Base-by-base conservation (phyloP, 2,888 invertebrate species). In the Lepas anatifera region DNA sequence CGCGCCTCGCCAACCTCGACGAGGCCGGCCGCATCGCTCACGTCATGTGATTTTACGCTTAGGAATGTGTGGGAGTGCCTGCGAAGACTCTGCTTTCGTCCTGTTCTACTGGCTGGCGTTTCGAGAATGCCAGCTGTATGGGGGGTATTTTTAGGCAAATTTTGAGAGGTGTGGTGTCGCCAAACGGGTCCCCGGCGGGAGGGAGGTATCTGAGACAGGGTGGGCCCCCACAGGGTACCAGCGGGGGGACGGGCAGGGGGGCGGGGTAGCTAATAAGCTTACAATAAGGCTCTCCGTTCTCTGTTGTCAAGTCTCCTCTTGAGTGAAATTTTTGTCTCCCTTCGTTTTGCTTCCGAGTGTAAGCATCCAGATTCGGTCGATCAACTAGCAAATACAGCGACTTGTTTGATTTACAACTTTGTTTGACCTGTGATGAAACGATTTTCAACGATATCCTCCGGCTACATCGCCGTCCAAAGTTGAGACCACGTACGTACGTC, bases 31-130 rank as follows among this genome's bases (percentile, higher is more conserved):
- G 58, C 35, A 25, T 8, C 22, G 58, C 58, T 32, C 58, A 48
- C n/a, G 35, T 58, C 58, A 58, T 58, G 58, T 58, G 58, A 58
- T 58, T 58, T 58, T 58, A 58, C 58, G 58, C 58, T 58, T 58
- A 58, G 58, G 58, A 58, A 32, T 58, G 58, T 35, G 58, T 58
- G 58, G n/a, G n/a, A 11, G 32, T 18, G 58, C 35, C 22, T 58
- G 35, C 6, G 16, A 22, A 8, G 48, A 58, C n/a, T 52, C 13
- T 18, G 43, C 52, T 27, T 52, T 29, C 29, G 52, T 52, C 58
- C 58, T 16, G 16, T 41, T 22, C 22, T 25, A 7, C 58, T 10
- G 58, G 58, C 32, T 6, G 32, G 58, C 35, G 29, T 18, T 27
- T 27, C n/a, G n/a, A n/a, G n/a, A n/a, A n/a, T n/a, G 22, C 10